Conservation (phyloP, 2,888 invertebrate species). For the Sarcophaga subvicina region DNA sequence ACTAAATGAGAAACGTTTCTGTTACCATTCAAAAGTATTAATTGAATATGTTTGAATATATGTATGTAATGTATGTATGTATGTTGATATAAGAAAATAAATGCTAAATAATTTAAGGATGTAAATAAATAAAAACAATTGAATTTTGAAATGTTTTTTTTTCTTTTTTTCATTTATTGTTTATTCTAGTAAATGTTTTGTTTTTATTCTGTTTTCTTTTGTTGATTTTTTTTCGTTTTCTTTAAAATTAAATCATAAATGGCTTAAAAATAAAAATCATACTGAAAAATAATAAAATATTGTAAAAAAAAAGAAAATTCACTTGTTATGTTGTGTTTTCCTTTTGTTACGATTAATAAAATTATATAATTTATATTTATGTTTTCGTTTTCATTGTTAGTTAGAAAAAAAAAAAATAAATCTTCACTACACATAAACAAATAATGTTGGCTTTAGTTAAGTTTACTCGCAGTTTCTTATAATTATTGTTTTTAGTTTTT, state of each 20-base stretch:
- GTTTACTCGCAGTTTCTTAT: background rate
- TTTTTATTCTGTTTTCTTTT: conserved; percentile 40
- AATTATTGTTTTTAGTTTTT: background rate
- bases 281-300: conserved; percentile 31
- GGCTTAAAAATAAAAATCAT: conserved; percentile 56
- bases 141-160: conserved; percentile 43
- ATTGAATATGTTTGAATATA: no score
- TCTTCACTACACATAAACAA: background rate
- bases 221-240: conserved; percentile 42
- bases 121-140: conserved; percentile 15
- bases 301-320: conserved; percentile 59
- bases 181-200: conserved; percentile 35
- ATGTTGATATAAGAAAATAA: background rate
- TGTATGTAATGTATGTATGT: background rate
- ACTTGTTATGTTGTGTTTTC: conserved; percentile 34
- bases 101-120: background rate
- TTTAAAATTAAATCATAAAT: conserved; percentile 56
- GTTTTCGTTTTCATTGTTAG: background rate
- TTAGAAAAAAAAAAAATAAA: background rate
- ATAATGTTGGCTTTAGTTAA: background rate
- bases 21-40: no score
- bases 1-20: no score
- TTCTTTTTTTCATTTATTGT: conserved; percentile 29
- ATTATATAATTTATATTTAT: conserved; percentile 26
- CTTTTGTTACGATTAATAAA: conserved; percentile 30